Evolutionary conservation across 2,113 vertebrate species (phyloP).

Genomic region (Parotia lawesii): DNA sequence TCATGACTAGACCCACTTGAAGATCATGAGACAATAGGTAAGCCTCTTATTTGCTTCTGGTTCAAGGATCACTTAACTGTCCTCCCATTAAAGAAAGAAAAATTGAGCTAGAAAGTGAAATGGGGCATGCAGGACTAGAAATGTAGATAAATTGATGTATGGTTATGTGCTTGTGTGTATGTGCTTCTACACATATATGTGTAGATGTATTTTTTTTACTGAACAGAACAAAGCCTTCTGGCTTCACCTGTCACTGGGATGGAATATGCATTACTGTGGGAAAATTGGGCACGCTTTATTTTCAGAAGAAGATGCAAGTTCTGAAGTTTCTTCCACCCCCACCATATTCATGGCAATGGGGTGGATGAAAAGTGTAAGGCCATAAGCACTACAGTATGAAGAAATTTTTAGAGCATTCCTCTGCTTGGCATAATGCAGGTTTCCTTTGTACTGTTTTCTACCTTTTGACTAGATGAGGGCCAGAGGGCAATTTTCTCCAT

Average conservation of each 20-base stretch:
- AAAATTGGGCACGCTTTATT: conserved; percentile 4
- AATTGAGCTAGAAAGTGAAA: not conserved
- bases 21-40: conserved; percentile 78
- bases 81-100: not conserved
- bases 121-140: not conserved
- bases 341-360: conserved; percentile 30
- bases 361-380: conserved; percentile 57
- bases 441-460: conserved; percentile 71
- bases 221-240: not conserved
- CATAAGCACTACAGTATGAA: conserved; percentile 57
- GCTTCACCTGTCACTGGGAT: not conserved
- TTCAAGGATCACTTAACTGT: not conserved
- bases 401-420: conserved; percentile 71
- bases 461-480: conserved; percentile 74
- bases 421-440: conserved; percentile 68
- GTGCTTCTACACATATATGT: accelerated
- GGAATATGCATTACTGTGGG: not conserved
- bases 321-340: not conserved
- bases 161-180: not conserved
- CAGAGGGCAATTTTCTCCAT: conserved; percentile 80
- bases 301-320: conserved; percentile 23
- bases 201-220: not conserved
- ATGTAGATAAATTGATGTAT: not conserved
- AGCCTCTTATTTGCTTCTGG: not conserved
- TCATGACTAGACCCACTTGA: conserved; percentile 78